phyloP scores from a whole-genome alignment of 1,140 invertebrate genomes.

The Sesamia nonagrioides region DNA sequence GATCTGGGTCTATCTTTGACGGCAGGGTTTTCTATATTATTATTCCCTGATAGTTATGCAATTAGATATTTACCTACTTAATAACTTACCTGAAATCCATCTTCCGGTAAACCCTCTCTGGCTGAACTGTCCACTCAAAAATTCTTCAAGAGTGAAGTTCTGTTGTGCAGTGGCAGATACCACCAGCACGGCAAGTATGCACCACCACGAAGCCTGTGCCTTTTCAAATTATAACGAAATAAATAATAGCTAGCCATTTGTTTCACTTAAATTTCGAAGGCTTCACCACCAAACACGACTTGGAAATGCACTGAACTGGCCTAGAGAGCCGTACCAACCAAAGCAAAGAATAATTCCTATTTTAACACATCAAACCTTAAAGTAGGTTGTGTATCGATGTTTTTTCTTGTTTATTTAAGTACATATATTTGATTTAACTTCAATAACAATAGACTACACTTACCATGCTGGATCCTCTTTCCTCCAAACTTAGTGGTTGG shows the following conservation, averaged over 20 bases:
- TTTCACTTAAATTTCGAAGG: no score
- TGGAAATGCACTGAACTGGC: not conserved
- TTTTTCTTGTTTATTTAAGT: no score
- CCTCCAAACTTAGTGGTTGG: conserved; percentile 65
- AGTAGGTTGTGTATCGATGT: no score
- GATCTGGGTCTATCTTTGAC: no score
- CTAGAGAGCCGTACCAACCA: not conserved
- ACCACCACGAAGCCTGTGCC: conserved; percentile 65
- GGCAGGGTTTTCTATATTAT: no score
- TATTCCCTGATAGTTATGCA: no score
- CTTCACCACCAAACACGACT: not conserved
- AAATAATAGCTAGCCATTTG: no score
- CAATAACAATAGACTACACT: conserved; percentile 53
- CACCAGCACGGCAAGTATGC: conserved; percentile 59
- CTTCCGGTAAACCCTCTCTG: conserved; percentile 80
- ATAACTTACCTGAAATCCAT: conserved; percentile 82
- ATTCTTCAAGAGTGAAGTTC: conserved; percentile 74
- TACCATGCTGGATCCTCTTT: conserved; percentile 68
- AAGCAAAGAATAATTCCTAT: not conserved
- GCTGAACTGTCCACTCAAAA: conserved; percentile 70
- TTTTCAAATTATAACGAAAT: conserved; percentile 43
- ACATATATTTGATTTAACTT: no score
- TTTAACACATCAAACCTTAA: no score
- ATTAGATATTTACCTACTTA: not conserved
- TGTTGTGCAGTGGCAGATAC: conserved; percentile 63